Evolutionary conservation across 35 echinoderm and acorn worm species (phyloP), one percentile per base, ranked within the genome.

Genomic region (Nesometra sesokonis): DNA sequence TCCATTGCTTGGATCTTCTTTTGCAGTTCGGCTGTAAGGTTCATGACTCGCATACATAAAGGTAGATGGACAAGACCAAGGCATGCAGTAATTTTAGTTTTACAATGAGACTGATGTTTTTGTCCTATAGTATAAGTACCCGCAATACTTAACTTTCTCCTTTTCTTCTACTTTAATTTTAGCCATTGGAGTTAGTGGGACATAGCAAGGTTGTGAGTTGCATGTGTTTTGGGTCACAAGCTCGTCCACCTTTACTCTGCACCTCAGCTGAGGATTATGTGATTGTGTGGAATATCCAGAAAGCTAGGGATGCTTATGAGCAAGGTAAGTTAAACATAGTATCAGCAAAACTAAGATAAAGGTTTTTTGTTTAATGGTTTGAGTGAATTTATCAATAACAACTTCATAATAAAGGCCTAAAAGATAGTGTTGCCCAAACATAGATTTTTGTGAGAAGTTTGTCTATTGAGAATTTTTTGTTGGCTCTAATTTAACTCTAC

Each of bases 261-360:
- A 91, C 89, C 15, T 79, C 92, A 33, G 95, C 91, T 4, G 84
- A 91, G 8, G 95, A 97, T 82, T 93, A 93, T 57, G 85, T 97
- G 32, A 97, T 97, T 34, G 89, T 94, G 11, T 97, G 95, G 95
- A 97, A 97, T 82, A 78, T 97, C 29, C 89, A 97, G 84, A 91
- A 88, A 82, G 87, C 89, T 27, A 97, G 95, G 67, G 33, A 29
- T 27, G 32, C 83, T 17, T 85, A 87, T 87, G 95, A 91, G 21
- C 47, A 78, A 88, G 95, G 95, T 97, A 82, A 57, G 23, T 17
- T 8, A 5, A 79, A 4, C 77, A 23, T 79, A 33, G 21, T 7
- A 33, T 11, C 38, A 7, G 5, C 5, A 43, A 43, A 43, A 15
- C 5, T 7, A 43, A 15, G 5, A 4, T 15, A 43, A 7, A 15